Base-by-base conservation (phyloP, 2,888 invertebrate genomes). In the Aleiodes testaceus region DNA sequence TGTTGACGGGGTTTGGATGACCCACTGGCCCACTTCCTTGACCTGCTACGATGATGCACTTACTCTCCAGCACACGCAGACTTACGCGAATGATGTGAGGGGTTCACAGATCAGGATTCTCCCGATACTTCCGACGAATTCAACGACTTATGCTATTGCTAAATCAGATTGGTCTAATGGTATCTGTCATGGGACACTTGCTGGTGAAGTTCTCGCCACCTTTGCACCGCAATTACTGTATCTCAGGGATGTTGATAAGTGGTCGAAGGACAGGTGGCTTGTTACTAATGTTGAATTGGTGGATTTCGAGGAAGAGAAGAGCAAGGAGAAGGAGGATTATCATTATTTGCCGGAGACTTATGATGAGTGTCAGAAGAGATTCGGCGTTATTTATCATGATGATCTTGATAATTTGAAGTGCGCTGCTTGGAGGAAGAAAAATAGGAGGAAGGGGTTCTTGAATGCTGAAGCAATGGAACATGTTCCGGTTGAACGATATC, bases 161-260 rank as follows among this genome's bases (percentile, higher is more conserved):
- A 80, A 83, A 44, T 90, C 88, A 70, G 90, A 90, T 77, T 89
- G 89, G 87, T 82, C 88, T 11, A 91, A 91, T 79, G 85, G 88
- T 12, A 79, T 90, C 45, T 86, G 89, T 3, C 89, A 90, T 70
- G 89, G 89, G 1, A 89, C 89, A 72, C 80, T 87, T 53, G 87
- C 88, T 49, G 91, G 91, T 4, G 90, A 91, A 80, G 81, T 91
- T 49, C 74, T 87, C 12, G 84, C 88, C 0, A 83, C 88, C 12
- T 88, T 90, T 79, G 87, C 88, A 12, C 86, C 88, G 53, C 89
- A 89, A 72, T 69, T 89, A 67, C 78, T 88, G 30, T 79, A 83
- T 53, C 59, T 74, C 22, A 79, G 81, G 44, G 87, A 88, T 59
- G 73, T 80, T 66, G 85, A 88, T 64, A 67, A 55, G 47, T 30